phyloP scores from a whole-genome alignment of 92 coral and sea anemone species.

The Phenganax stokvisi region DNA sequence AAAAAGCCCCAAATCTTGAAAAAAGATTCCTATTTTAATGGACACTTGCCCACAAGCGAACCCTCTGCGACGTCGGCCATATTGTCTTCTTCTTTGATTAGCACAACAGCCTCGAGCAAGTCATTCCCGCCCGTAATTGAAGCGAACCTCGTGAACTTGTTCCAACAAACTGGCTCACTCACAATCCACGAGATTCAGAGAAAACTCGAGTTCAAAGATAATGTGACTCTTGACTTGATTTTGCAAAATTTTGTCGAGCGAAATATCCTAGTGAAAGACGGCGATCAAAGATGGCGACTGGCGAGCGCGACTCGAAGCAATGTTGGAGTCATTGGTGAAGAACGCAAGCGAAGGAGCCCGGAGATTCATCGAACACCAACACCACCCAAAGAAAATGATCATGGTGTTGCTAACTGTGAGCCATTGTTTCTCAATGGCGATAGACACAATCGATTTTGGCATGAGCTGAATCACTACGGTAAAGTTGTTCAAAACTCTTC shows the following conservation, averaged over 20 bases:
- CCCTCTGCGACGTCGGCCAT: conserved; percentile 25
- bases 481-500: background rate
- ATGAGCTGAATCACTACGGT: background rate
- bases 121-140: conserved; percentile 4
- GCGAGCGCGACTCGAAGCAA: conserved; percentile 9
- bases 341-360: conserved; percentile 32
- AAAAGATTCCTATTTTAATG: conserved; percentile 20
- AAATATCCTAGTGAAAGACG: conserved; percentile 5
- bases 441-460: background rate
- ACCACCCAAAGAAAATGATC: conserved; percentile 26
- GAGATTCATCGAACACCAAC: conserved; percentile 15
- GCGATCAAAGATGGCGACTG: conserved; percentile 35
- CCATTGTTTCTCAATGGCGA: background rate
- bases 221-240: background rate
- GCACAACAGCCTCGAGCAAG: conserved; percentile 11
- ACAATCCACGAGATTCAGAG: background rate
- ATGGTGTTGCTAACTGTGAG: background rate
- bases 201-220: conserved; percentile 22
- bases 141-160: conserved; percentile 18
- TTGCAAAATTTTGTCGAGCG: conserved; percentile 15
- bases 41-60: conserved; percentile 11
- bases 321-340: conserved; percentile 33
- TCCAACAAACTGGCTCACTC: conserved; percentile 16
- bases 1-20: background rate
- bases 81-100: conserved; percentile 14